Base-by-base conservation (phyloP, 2,797 vertebrate species). In the Halcyon smyrnensis region DNA sequence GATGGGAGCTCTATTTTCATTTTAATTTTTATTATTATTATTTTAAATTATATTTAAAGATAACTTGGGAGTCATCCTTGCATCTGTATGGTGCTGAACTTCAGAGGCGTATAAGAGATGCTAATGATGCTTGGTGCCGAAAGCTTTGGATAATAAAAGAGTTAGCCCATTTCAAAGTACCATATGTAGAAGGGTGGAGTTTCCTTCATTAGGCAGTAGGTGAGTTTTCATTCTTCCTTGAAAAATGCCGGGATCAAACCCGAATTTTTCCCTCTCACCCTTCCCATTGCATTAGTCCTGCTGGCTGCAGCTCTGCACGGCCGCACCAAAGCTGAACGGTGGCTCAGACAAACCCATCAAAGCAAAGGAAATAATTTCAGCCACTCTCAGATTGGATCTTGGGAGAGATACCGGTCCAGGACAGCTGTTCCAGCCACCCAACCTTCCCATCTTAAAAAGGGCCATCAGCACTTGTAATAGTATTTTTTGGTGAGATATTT, bases 21-120 rank as follows among this genome's bases (percentile, higher is more conserved):
- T 24, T 97, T 96, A 97, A 95, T 96, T 18, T 48, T 15, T 14
- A 8, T 28, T 17, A 9, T 11, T 8, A 14, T 34, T 17, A 16
- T 21, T 30, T 56, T 41, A 28, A 74, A 19, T 5, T 59, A 18
- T 84, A 96, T 96, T 95, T 97, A 95, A 91, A 98, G 98, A 98
- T 98, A 99, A 98, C 98, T 97, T 67, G 8, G 43, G 97, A 98
- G 93, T 90, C 94, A 89, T 37, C 81, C 62, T 88, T 94, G 98
- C 98, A 98, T 95, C 97, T 97, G 92, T 80, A 84, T 8, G 19
- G 69, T 53, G 78, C 94, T 64, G 50, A 92, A 76, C 11, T 34
- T 71, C 43, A 34, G 36, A 68, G n/a, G 18, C 43, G 41, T 78
- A 34, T 27, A 36, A 63, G 46, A 90, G 34, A 20, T 3, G 2